These are phyloP conservation scores for Xestia c-nigrum DNA, from an alignment of 2,888 invertebrate species.

Conservation along the genomic window DNA sequence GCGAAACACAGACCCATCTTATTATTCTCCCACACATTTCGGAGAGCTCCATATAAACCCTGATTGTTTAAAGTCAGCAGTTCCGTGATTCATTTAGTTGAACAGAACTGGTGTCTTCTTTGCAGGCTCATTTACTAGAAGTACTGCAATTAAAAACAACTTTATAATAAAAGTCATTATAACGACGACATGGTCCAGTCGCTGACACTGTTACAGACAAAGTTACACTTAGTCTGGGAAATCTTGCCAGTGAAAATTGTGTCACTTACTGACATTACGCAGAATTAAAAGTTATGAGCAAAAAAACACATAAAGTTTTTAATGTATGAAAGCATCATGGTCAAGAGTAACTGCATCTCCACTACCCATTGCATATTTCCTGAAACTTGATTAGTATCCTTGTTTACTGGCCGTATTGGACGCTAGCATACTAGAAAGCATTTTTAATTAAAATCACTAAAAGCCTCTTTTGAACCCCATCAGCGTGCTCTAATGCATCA, in stretches of 20 bases:
- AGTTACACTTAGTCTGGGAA: neutral
- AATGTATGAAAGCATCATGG: neutral
- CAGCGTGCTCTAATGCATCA: constrained; percentile 13
- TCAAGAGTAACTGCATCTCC: neutral
- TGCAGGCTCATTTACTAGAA: neutral
- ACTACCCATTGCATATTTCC: neutral
- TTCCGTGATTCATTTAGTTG: neutral
- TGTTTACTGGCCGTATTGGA: neutral
- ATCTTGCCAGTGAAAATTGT: no score
- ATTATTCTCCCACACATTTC: neutral
- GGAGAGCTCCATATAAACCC: neutral
- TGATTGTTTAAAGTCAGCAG: neutral
- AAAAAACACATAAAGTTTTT: neutral
- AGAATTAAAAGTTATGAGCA: neutral
- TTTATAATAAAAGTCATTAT: neutral
- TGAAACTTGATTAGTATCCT: constrained; percentile 3
- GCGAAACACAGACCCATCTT: neutral
- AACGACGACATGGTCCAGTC: neutral
- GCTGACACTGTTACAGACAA: neutral
- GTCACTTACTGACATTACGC: neutral
- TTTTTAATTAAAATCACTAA: constrained; percentile 21
- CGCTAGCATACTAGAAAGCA: neutral
- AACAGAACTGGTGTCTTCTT: neutral
- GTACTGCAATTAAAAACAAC: neutral
- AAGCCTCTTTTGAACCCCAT: constrained; percentile 13